Conservation (phyloP, 1,140 invertebrate species). For the Drosophila cardini region DNA sequence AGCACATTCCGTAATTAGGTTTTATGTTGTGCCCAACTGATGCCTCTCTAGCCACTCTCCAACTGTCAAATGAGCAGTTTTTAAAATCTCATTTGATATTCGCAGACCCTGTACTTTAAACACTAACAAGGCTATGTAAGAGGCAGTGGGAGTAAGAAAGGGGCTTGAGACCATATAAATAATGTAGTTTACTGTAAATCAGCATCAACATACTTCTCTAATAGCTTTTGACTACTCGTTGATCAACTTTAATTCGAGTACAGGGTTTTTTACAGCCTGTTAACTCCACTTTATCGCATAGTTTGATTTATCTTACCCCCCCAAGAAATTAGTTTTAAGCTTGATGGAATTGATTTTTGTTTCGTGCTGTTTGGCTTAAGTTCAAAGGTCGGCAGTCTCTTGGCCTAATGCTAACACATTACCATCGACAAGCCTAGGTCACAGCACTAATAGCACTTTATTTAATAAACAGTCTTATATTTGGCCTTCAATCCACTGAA, state of each 20-base stretch:
- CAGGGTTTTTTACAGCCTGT: no score
- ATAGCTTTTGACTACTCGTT: no score
- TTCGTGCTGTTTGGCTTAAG: slow-evolving; percentile 20
- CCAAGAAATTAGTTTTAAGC: slow-evolving; percentile 13
- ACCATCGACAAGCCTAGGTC: slow-evolving; percentile 46
- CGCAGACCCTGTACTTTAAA: no score
- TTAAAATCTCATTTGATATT: not conserved
- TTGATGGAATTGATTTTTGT: slow-evolving; percentile 57
- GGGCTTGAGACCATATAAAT: no score
- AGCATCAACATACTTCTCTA: no score
- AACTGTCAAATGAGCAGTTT: slow-evolving; percentile 18
- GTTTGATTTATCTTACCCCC: no score
- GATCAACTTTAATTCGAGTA: no score
- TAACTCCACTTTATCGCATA: no score
- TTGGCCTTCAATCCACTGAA: not conserved
- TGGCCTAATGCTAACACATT: slow-evolving; percentile 32
- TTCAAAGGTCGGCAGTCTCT: slow-evolving; percentile 40
- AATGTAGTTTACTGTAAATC: no score
- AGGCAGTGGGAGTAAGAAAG: no score
- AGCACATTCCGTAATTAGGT: slow-evolving; percentile 65
- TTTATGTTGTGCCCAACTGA: slow-evolving; percentile 50
- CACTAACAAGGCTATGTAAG: no score
- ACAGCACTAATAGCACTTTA: slow-evolving; percentile 41
- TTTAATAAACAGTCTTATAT: slow-evolving; percentile 57
- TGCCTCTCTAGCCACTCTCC: not conserved